Evolutionary conservation across 2,888 invertebrate species (phyloP), one percentile per base, ranked within the genome.

Genomic region (Dyspetes luteomarginatus): DNA sequence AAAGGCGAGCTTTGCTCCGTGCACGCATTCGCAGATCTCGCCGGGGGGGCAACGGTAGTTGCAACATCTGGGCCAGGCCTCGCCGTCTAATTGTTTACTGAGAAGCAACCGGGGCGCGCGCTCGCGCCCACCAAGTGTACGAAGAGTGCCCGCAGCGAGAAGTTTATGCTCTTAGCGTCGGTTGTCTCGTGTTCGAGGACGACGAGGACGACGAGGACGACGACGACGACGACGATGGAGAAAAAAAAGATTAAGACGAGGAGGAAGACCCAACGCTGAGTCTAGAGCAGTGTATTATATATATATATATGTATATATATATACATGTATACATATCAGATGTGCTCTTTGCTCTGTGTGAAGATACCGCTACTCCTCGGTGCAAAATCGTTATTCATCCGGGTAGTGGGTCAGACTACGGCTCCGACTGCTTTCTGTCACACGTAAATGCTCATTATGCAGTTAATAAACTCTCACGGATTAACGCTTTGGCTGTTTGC

Each of bases 31-130:
- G 72, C 76, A 41, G 50, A 74, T 74, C 73, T 15, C 69, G 68
- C 62, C 69, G 69, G 69, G 81, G 62, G 81, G 76, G 62, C 78
- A 83, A 82, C 86, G 87, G 86, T 85, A 87, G 82, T 86, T 85
- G 79, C 81, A 77, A 80, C 85, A 87, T 87, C 84, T 85, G 85
- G 86, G 84, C 83, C 85, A 85, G 82, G 85, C 82, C 81, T 75
- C 56, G 62, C 26, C 74, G 68, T 85, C 82, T 88, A 88, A 88
- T 88, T 88, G 88, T 88, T 86, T 88, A 87, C 88, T 62, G 75
- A 81, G 86, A 88, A 88, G 43, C 84, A 72, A 76, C 78, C 76
- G 75, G 67, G 64, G 72, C 76, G 78, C 64, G 62, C 36, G 67
- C 58, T 17, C 60, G 69, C 68, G 58, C 43, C 26, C 22, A 48